Conservation (phyloP, 2,888 invertebrate species). For the Actias luna region DNA sequence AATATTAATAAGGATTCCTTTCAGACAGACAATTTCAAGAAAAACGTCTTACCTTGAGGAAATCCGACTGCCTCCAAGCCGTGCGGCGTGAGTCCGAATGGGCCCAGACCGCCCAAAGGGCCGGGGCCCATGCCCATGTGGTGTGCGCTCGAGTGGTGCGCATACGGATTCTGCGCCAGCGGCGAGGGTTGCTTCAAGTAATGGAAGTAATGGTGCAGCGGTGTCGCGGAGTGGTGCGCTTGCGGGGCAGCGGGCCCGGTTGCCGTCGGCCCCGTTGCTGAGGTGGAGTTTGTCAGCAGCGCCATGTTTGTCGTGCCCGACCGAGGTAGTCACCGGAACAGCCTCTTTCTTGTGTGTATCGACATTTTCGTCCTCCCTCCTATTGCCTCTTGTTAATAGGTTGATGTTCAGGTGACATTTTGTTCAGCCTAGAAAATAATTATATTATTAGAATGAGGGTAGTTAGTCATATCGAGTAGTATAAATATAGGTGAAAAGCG, state of each 20-base stretch:
- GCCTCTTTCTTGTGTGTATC: slow-evolving; percentile 57
- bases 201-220: slow-evolving; percentile 80
- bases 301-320: slow-evolving; percentile 58
- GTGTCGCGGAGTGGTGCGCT: slow-evolving; percentile 78
- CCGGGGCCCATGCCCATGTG: slow-evolving; percentile 82
- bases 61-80: slow-evolving; percentile 78
- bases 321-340: slow-evolving; percentile 64
- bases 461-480: no score
- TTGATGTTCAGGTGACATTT: slow-evolving; percentile 26
- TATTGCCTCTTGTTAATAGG: slow-evolving; percentile 10
- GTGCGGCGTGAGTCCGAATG: slow-evolving; percentile 73
- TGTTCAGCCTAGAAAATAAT: slow-evolving; percentile 13
- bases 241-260: slow-evolving; percentile 66
- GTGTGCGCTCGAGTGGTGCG: slow-evolving; percentile 72
- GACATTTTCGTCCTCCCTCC: slow-evolving; percentile 36
- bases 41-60: slow-evolving; percentile 68
- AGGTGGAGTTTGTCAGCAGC: slow-evolving; percentile 72
- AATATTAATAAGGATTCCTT: no score
- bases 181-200: slow-evolving; percentile 81
- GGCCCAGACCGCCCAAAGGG: slow-evolving; percentile 74
- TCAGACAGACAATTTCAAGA: neutral
- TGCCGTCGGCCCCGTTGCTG: slow-evolving; percentile 63
- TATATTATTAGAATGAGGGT: no score
- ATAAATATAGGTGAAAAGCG: no score
- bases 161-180: slow-evolving; percentile 74